Percentiles rank a stretch among this genome's conserved stretches.
Evolutionary conservation across 2,113 vertebrate species (phyloP).

Genomic region (human (Homo sapiens)): DNA sequence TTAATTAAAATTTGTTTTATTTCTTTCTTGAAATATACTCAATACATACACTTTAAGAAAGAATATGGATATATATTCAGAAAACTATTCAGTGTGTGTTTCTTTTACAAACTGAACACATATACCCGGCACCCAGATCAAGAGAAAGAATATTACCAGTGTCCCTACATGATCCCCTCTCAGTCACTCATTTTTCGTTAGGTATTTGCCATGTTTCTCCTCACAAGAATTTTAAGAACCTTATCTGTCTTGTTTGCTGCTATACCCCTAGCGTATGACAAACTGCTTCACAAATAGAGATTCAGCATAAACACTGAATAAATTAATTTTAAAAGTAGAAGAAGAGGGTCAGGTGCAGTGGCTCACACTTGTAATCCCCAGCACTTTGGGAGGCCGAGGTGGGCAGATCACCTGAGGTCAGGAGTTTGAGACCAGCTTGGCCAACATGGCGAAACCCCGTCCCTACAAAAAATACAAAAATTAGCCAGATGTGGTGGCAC

Average conservation of each 20-base stretch:
- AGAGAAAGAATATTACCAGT: neutral
- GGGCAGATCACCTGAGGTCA: too few species aligned
- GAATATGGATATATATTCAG: neutral
- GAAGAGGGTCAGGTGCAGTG: neutral
- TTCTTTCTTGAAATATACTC: slow-evolving; percentile 5
- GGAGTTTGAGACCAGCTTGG: too few species aligned
- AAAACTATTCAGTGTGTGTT: neutral
- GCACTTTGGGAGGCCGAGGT: too few species aligned
- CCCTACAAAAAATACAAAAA: too few species aligned
- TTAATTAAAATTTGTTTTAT: neutral
- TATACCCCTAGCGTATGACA: neutral
- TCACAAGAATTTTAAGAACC: neutral
- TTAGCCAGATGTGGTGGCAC: too few species aligned
- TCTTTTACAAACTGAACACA: neutral
- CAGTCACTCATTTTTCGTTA: neutral
- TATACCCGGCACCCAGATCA: neutral
- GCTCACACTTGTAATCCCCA: too few species aligned
- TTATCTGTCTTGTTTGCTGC: neutral
- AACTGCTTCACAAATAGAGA: neutral
- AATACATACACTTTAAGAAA: neutral
- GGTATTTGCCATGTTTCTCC: neutral
- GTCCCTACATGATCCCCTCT: neutral
- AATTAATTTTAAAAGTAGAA: neutral
- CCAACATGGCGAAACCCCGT: too few species aligned
- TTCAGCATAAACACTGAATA: neutral